Evolutionary conservation across 1,140 invertebrate genomes (phyloP), one percentile per base, ranked within the genome.

Genomic region (Gonioctena quinquepunctata): DNA sequence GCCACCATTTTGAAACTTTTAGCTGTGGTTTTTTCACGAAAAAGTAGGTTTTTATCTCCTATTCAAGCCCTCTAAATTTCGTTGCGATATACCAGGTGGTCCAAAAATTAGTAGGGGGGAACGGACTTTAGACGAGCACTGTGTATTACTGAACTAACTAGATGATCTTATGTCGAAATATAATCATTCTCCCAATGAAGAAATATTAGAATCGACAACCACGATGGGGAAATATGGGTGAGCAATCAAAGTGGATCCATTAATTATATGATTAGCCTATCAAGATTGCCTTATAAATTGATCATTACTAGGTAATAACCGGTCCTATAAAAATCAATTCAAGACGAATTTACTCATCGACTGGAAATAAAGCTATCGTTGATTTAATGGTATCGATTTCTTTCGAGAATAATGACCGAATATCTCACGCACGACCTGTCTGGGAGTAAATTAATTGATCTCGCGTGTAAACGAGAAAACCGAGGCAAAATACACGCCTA

Each of bases 361-460:
- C 33, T 11, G 11, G 5, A 42, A 42, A 42, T 42, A 62, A 1
- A 42, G 23, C 25, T 25, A 42, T 48, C 42, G 62, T 70, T 65
- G 62, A 62, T 65, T 65, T 62, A 70, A 70, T 65, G 23, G 61
- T 64, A 42, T 56, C 62, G 68, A 70, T 69, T 69, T 26, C 56
- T 27, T 27, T 69, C 18, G 56, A 62, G 42, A 33, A 48, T 62
- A 62, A 62, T 62, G 60, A 42, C 28, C 60, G 33, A 62, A 42
- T 62, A 62, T 42, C 60, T 62, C 68, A 54, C 68, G 42, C 56
- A 54, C 52, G 33, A n/a, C n/a, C 33, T 49, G 59, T 59, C 68
- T 70, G 23, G 49, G 3, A 28, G 42, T 59, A 56, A 65, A 70
- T 70, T 65, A 70, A 70, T 70, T 22, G 33, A 65, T 70, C 64